Evolutionary conservation across 2,113 vertebrate species (phyloP), one percentile per base, ranked within the genome.

Genomic region (Siniperca knerii): DNA sequence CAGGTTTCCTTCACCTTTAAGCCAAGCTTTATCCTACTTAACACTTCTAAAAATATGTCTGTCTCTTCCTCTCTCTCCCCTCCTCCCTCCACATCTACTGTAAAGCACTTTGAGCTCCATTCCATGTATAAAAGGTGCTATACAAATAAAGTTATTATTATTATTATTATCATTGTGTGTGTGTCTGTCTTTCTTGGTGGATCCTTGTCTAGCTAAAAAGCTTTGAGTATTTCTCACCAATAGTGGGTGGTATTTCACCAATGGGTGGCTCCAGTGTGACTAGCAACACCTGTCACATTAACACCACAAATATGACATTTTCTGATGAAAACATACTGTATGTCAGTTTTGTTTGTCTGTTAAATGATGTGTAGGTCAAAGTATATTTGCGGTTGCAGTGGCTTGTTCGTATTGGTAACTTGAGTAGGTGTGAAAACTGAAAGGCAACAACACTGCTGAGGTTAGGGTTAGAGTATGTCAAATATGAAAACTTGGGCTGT

Each of bases 1-100:
- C 4, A 55, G 23, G 75, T 37, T 72, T 37, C 54, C 73, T 72
- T 68, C 65, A 58, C 15, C 57, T 78, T 55, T 29, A 23, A 42
- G 13, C 2, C 18, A 50, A 60, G 52, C 23, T 1, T n/a, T 33
- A 48, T 40, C 4, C 18, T 37, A 9, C 6, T 11, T 25, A 15
- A 37, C 2, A 15, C 33, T 44, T 57, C 16, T 25, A 6, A 55
- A 67, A 18, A 2, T 11, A 3, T 1, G 9, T 8, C 25, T 40
- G n/a, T 52, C 20, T 60, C 5, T 50, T 54, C 25, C 23, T 42
- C 61, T 42, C 61, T 52, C 33, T 29, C 29, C 6, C 12, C 0
- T 6, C 6, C 46, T 67, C 7, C 15, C 13, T 44, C 44, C 25
- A 6, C 37, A 21, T 40, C n/a, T 35, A 8, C 7, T 42, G 40